These are phyloP conservation scores for Phalacrocorax carbo DNA, from an alignment of 2,113 vertebrate species.

Conservation along the genomic window DNA sequence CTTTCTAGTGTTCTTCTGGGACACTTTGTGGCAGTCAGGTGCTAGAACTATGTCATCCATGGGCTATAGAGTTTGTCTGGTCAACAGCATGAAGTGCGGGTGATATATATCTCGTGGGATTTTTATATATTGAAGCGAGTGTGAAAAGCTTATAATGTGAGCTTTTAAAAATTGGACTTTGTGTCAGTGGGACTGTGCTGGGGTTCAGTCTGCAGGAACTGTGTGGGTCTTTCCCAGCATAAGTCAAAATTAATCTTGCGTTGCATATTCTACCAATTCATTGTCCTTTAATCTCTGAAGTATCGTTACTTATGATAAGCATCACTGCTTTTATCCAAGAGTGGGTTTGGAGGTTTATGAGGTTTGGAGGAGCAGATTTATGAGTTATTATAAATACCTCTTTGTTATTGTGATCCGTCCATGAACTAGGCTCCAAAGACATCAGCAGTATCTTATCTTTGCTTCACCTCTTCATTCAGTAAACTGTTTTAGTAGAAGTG, in stretches of 20 bases:
- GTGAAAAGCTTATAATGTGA: neutral
- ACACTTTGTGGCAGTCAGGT: too few species aligned
- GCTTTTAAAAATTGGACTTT: neutral
- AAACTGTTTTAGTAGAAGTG: neutral
- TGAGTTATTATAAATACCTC: neutral
- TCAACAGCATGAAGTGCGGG: neutral
- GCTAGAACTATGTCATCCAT: neutral
- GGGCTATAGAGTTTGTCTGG: neutral
- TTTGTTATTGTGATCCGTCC: neutral
- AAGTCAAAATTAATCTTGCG: neutral
- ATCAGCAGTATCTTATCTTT: neutral
- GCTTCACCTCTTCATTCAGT: neutral
- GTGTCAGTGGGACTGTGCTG: neutral
- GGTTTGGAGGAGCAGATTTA: neutral
- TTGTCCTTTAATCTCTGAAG: neutral
- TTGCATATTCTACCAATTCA: neutral
- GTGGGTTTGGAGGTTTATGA: neutral
- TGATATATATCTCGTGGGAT: neutral
- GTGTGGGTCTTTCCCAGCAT: neutral
- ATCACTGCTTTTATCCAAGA: neutral
- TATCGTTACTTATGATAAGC: neutral
- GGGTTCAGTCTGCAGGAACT: neutral
- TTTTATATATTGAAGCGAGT: neutral
- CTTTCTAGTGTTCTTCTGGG: neutral
- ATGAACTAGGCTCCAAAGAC: neutral